Percentiles rank a stretch among this genome's conserved stretches.
phyloP scores from a whole-genome alignment of 2,113 vertebrate genomes.

The Azemiops feae region DNA sequence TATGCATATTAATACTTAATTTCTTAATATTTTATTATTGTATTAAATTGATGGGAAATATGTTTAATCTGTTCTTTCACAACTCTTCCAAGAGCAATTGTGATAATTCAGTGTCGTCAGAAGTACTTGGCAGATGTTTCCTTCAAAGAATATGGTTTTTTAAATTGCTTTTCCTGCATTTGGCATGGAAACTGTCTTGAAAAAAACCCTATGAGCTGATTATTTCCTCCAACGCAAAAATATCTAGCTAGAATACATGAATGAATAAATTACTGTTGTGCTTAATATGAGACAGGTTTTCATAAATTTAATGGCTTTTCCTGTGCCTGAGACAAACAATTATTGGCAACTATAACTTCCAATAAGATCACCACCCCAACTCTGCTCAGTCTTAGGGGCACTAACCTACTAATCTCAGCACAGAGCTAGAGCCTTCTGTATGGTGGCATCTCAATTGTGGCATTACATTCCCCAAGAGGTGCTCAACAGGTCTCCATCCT shows the following conservation, averaged over 20 bases:
- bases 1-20: constrained; percentile 43
- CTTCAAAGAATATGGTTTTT: background rate
- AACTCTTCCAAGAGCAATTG: background rate
- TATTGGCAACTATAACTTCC: background rate
- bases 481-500: background rate
- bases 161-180: constrained; percentile 10
- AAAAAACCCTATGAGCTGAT: background rate
- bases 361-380: background rate
- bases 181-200: background rate
- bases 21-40: constrained; percentile 29
- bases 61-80: constrained; percentile 22
- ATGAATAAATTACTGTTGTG: background rate
- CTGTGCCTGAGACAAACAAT: background rate
- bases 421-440: background rate
- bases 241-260: background rate
- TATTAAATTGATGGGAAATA: constrained; percentile 21
- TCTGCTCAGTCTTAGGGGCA: background rate
- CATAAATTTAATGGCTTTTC: background rate
- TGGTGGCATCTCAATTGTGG: background rate
- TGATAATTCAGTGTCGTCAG: background rate
- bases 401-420: background rate
- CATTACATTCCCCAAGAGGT: background rate
- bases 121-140: constrained; percentile 16
- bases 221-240: background rate
- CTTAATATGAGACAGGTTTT: background rate